phyloP scores from a whole-genome alignment of 2,113 vertebrate species.

The Myrmecobius fasciatus region DNA sequence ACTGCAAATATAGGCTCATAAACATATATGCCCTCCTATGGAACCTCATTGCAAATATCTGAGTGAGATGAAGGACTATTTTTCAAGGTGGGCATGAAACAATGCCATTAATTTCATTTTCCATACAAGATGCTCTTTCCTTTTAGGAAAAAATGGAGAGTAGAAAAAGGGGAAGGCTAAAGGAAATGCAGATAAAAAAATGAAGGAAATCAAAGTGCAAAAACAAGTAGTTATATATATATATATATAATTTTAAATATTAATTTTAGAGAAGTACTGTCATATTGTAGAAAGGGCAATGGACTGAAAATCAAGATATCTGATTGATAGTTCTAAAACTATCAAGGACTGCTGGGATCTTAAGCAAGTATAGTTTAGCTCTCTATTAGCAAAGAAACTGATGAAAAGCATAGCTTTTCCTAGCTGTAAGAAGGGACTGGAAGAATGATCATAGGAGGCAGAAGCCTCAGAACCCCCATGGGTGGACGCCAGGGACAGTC shows the following conservation, averaged over 20 bases:
- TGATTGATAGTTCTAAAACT: background rate
- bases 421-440: background rate
- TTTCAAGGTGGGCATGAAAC: background rate
- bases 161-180: constrained; percentile 1
- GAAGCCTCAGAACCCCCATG: background rate
- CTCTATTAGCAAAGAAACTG: background rate
- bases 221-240: background rate
- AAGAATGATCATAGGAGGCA: background rate
- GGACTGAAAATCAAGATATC: background rate
- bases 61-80: background rate
- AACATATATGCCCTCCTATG: background rate
- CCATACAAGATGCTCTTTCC: constrained; percentile 1
- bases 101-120: constrained; percentile 15
- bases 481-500: background rate
- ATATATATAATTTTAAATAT: background rate
- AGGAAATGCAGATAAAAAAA: background rate
- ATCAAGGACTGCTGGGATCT: background rate
- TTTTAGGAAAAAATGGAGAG: constrained; percentile 22
- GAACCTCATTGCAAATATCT: background rate
- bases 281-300: background rate
- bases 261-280: background rate
- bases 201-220: background rate
- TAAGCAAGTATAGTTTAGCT: background rate
- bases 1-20: background rate
- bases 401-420: background rate